Evolutionary conservation across 2,113 vertebrate species (phyloP).

Genomic region (Mus spicilegus): DNA sequence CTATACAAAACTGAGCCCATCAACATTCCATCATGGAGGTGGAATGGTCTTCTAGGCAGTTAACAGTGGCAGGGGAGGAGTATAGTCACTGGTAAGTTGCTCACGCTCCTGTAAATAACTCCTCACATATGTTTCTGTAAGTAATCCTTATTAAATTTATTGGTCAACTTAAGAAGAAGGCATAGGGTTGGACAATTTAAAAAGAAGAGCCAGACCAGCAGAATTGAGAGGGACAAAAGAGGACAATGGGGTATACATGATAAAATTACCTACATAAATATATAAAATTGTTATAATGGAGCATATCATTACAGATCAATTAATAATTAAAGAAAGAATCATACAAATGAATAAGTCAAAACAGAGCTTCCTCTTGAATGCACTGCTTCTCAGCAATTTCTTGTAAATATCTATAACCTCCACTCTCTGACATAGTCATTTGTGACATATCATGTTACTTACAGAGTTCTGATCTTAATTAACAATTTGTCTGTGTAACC

Average conservation of each 20-base stretch:
- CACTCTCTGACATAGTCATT: neutral
- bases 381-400: neutral
- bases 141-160: neutral
- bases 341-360: neutral
- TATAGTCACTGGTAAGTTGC: neutral
- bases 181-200: neutral
- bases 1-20: neutral
- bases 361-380: neutral
- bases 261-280: neutral
- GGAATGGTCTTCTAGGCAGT: neutral
- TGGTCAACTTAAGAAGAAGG: neutral
- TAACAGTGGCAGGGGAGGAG: too few relatives aligned
- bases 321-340: neutral
- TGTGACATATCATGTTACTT: neutral
- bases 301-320: neutral
- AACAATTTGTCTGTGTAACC: neutral
- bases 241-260: too few relatives aligned
- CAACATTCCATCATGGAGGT: neutral
- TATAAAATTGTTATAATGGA: neutral
- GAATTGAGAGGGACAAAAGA: neutral
- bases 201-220: neutral
- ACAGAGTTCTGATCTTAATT: slow-evolving; percentile 11
- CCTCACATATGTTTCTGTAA: too few relatives aligned
- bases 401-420: neutral
- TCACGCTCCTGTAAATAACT: neutral